phyloP scores from a whole-genome alignment of 2,888 invertebrate genomes.

The Harmothoe impar region DNA sequence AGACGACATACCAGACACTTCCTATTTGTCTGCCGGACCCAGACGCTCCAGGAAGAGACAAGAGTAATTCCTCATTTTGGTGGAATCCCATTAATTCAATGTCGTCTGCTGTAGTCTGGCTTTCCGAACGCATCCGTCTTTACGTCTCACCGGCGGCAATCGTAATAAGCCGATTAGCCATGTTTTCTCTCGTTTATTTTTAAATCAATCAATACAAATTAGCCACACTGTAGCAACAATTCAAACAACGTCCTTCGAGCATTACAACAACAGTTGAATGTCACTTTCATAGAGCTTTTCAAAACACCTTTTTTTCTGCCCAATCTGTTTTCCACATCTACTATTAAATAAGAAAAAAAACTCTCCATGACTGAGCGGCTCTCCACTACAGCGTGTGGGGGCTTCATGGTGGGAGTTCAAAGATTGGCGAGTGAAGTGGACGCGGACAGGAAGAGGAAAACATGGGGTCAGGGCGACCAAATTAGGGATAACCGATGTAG shows the following conservation, averaged over 20 bases:
- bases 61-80: not conserved
- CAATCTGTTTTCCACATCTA: not conserved
- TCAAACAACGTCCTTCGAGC: not conserved
- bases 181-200: not conserved
- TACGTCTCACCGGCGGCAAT: not conserved
- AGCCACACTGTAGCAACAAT: conserved; percentile 24
- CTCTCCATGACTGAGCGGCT: no score
- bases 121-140: not conserved
- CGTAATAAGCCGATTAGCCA: conserved; percentile 4
- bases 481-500: conserved; percentile 32
- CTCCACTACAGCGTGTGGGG: not conserved
- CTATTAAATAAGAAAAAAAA: no score
- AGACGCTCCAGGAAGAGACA: not conserved
- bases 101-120: not conserved
- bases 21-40: not conserved
- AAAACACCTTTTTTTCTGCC: not conserved
- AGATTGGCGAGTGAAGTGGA: not conserved
- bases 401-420: not conserved
- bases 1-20: no score
- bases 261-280: conserved; percentile 23
- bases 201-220: conserved; percentile 8
- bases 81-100: not conserved
- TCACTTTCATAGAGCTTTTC: conserved; percentile 7
- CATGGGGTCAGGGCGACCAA: conserved; percentile 23
- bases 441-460: conserved; percentile 10